A percentile compares a stretch with the other conserved stretches of the same genome.
Conservation (phyloP, 2,888 invertebrate species). For the Drymonia ruficornis region DNA sequence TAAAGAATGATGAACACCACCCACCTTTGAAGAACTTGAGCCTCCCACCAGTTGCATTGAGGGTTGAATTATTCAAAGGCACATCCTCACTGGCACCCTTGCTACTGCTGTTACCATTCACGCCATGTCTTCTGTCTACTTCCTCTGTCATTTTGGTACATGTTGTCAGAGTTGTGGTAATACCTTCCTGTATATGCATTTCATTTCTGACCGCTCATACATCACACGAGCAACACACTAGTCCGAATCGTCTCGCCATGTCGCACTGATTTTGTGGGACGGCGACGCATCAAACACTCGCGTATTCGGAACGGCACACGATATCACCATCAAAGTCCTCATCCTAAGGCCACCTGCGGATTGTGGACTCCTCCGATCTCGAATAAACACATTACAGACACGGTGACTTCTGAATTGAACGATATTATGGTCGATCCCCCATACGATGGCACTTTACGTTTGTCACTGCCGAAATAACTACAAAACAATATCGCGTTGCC, state of each 20-base stretch:
- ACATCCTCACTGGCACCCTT: conserved; percentile 79
- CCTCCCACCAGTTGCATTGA: conserved; percentile 87
- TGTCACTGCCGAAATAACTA: conserved; percentile 65
- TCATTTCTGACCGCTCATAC: conserved; percentile 85
- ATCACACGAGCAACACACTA: conserved; percentile 78
- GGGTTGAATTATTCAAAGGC: conserved; percentile 72
- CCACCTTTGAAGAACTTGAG: conserved; percentile 92
- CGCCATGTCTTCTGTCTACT: conserved; percentile 89
- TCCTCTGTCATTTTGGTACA: conserved; percentile 87
- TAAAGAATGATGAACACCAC: conserved; percentile 39
- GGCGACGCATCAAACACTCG: conserved; percentile 67
- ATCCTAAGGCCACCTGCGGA: conserved; percentile 83
- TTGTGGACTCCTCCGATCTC: conserved; percentile 71
- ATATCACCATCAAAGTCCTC: conserved; percentile 78
- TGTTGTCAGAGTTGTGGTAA: conserved; percentile 89
- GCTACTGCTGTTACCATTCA: conserved; percentile 88
- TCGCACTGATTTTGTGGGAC: conserved; percentile 64
- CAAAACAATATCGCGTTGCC: conserved; percentile 71
- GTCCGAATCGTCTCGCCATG: conserved; percentile 77
- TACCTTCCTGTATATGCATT: conserved; percentile 88
- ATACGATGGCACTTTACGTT: conserved; percentile 59
- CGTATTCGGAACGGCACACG: conserved; percentile 67
- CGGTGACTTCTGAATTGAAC: conserved; percentile 72
- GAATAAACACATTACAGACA: conserved; percentile 82
- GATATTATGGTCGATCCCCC: conserved; percentile 56